These are phyloP conservation scores for Tachysurus vachellii DNA, from an alignment of 2,113 vertebrate species.

Conservation along the genomic window DNA sequence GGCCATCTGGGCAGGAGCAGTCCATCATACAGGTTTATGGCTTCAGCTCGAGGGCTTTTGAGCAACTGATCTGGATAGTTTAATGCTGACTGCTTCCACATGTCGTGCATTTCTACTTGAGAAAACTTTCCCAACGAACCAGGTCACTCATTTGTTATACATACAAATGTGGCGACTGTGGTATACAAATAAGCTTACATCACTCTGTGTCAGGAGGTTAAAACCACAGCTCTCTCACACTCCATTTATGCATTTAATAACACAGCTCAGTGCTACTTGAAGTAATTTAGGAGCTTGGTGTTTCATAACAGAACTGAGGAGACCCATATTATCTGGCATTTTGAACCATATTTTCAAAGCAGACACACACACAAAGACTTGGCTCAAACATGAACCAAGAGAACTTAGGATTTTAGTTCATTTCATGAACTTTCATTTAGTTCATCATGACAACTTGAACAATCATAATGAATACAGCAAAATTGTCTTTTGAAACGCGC, in stretches of 20 bases:
- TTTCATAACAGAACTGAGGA: background rate
- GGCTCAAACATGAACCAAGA: background rate
- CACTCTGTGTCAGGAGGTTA: slow-evolving; percentile 36
- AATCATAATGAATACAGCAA: background rate
- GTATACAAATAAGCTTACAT: slow-evolving; percentile 27
- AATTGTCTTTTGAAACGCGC: background rate
- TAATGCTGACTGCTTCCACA: slow-evolving; percentile 73
- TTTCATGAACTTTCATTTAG: too few relatives aligned
- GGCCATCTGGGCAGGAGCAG: slow-evolving; percentile 57
- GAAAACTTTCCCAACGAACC: slow-evolving; percentile 39
- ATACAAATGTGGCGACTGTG: slow-evolving; percentile 32
- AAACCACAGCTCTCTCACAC: slow-evolving; percentile 29
- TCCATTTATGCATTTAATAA: slow-evolving; percentile 27
- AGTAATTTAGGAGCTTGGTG: slow-evolving; percentile 5
- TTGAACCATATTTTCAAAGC: background rate
- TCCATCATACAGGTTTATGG: slow-evolving; percentile 64
- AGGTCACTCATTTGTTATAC: slow-evolving; percentile 46
- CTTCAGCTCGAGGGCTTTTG: slow-evolving; percentile 60
- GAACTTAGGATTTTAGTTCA: background rate
- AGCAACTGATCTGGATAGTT: slow-evolving; percentile 65
- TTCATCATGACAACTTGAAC: background rate
- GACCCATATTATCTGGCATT: background rate
- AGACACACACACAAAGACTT: background rate
- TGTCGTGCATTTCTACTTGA: slow-evolving; percentile 57
- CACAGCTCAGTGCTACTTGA: background rate